These are phyloP conservation scores for Eupelmus urozonus DNA, from an alignment of 2,888 invertebrate genomes.

Conservation along the genomic window DNA sequence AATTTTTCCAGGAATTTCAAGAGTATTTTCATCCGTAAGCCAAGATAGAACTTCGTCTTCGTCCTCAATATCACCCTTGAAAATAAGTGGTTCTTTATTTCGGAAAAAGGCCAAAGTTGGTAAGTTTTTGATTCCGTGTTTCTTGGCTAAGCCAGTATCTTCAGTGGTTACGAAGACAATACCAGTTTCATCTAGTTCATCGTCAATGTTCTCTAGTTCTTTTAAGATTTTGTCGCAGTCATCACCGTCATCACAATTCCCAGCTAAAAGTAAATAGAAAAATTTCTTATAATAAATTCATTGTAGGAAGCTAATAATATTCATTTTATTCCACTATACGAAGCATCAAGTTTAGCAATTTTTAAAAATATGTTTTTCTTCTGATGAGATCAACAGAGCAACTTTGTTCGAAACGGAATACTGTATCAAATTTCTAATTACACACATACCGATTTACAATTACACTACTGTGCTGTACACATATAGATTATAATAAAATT, in stretches of 20 bases:
- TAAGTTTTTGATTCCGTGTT: constrained; percentile 90
- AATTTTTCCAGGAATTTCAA: constrained; percentile 94
- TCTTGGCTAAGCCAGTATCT: constrained; percentile 88
- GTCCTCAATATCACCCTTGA: constrained; percentile 91
- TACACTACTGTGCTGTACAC: too few relatives aligned
- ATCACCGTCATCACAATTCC: constrained; percentile 92
- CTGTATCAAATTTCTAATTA: too few relatives aligned
- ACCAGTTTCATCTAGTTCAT: constrained; percentile 94
- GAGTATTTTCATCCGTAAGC: constrained; percentile 93
- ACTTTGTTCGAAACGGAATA: too few relatives aligned
- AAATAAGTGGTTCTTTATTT: constrained; percentile 92
- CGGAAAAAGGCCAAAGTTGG: constrained; percentile 93
- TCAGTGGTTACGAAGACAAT: constrained; percentile 96
- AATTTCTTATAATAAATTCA: too few relatives aligned
- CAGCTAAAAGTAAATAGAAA: constrained; percentile 78
- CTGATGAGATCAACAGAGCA: too few relatives aligned
- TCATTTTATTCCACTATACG: too few relatives aligned
- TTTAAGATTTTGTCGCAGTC: constrained; percentile 91
- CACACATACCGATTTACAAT: too few relatives aligned
- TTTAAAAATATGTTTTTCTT: too few relatives aligned
- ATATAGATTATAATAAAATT: too few relatives aligned
- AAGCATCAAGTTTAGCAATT: too few relatives aligned
- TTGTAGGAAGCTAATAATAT: too few relatives aligned
- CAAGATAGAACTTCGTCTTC: constrained; percentile 94
- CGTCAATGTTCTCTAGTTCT: constrained; percentile 94